Percentiles rank a stretch among this genome's conserved stretches.
phyloP scores from a whole-genome alignment of 2,888 invertebrate species.

The Vandiemenella viatica region DNA sequence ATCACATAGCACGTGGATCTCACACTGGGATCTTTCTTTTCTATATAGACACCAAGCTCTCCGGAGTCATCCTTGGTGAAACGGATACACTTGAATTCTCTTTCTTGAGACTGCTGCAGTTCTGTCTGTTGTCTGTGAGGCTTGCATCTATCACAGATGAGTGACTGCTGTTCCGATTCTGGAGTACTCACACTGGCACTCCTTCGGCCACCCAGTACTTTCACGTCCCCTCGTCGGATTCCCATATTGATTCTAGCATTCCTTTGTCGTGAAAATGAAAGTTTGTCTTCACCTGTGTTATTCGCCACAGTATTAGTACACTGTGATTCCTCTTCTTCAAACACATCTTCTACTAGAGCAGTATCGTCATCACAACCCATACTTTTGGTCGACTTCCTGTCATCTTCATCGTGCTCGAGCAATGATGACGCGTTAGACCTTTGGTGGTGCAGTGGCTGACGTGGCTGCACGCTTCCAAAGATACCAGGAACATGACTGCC shows the following conservation, averaged over 20 bases:
- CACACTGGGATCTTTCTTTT: conserved; percentile 20
- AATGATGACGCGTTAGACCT: too few species aligned
- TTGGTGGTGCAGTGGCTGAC: too few species aligned
- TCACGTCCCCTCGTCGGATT: conserved; percentile 10
- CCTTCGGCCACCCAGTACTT: conserved; percentile 3
- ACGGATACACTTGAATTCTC: conserved; percentile 22
- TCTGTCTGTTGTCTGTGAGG: background rate
- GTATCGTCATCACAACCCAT: background rate
- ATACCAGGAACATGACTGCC: too few species aligned
- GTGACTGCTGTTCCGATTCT: conserved; percentile 2
- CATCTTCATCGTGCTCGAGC: conserved; percentile 7
- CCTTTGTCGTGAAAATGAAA: conserved; percentile 14
- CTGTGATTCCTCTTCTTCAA: background rate
- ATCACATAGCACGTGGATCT: conserved; percentile 29
- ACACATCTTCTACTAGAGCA: background rate
- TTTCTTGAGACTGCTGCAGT: too few species aligned
- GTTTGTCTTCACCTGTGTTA: conserved; percentile 18
- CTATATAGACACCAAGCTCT: conserved; percentile 23
- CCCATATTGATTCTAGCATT: conserved; percentile 12
- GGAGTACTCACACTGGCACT: background rate
- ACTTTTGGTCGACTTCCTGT: too few species aligned
- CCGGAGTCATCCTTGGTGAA: conserved; percentile 22
- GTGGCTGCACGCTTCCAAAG: too few species aligned
- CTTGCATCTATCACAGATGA: conserved; percentile 8
- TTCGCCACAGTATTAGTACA: conserved; percentile 10